Evolutionary conservation across 30 jellyfish, hydroid and myxozoan species (phyloP).

Genomic region (Chrysaora quinquecirrha): DNA sequence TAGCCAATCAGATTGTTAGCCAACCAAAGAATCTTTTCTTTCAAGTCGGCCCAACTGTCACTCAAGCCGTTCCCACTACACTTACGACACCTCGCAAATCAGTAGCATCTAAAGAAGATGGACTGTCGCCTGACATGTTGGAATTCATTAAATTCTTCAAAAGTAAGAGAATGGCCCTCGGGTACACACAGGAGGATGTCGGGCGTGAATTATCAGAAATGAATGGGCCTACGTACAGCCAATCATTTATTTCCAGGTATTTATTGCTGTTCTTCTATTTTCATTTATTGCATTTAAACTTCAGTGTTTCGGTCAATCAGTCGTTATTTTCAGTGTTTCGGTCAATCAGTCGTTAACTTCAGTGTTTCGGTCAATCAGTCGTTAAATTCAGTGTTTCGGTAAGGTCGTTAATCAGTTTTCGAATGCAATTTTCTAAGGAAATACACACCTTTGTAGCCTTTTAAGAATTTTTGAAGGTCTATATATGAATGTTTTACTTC

Average conservation of each 20-base stretch:
- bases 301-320: no score
- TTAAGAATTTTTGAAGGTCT: no score
- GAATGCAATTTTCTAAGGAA: no score
- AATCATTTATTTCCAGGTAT: conserved; percentile 95
- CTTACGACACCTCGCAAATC: conserved; percentile 44
- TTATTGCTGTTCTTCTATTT: background rate
- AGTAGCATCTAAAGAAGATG: conserved; percentile 82
- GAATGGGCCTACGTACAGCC: conserved; percentile 99
- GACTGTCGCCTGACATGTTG: conserved; percentile 86
- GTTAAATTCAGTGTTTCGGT: no score
- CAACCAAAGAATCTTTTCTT: conserved; percentile 62
- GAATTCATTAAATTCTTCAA: conserved; percentile 87
- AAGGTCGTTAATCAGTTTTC: no score
- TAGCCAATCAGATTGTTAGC: conserved; percentile 35
- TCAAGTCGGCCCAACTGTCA: conserved; percentile 71
- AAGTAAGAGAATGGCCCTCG: conserved; percentile 84
- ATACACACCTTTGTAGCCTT: no score
- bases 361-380: no score
- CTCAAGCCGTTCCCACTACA: conserved; percentile 67
- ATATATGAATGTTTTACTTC: no score
- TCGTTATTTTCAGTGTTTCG: no score
- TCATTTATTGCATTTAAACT: no score
- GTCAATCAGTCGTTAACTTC: no score
- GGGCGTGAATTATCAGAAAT: conserved; percentile 96
- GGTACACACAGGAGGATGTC: conserved; percentile 97